Percentiles rank a stretch among this genome's conserved stretches.
Evolutionary conservation across 1,140 invertebrate species (phyloP).

Genomic region (Dinoponera quadriceps): DNA sequence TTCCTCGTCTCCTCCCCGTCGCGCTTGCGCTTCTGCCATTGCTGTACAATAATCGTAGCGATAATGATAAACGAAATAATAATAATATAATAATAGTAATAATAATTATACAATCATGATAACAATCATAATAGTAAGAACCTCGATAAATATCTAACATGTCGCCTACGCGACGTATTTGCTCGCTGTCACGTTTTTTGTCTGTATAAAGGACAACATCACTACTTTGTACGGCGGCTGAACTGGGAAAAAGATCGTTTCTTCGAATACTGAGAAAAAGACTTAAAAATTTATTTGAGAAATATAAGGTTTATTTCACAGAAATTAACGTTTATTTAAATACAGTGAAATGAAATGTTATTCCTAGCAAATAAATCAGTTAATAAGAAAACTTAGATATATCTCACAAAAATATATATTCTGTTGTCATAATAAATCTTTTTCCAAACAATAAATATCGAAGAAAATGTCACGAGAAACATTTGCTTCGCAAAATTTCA

Average conservation of each 20-base stretch:
- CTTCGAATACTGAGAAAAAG: too few species aligned
- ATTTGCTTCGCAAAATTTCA: too few species aligned
- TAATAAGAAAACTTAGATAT: too few species aligned
- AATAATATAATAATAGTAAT: slow-evolving; percentile 63
- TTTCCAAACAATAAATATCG: too few species aligned
- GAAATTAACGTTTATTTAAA: too few species aligned
- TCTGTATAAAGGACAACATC: slow-evolving; percentile 67
- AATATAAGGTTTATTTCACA: too few species aligned
- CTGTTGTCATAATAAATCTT: too few species aligned
- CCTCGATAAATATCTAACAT: slow-evolving; percentile 62
- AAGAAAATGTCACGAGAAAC: too few species aligned
- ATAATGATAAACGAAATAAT: slow-evolving; percentile 55
- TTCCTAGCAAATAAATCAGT: too few species aligned
- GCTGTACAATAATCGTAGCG: slow-evolving; percentile 52
- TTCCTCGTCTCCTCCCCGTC: slow-evolving; percentile 37
- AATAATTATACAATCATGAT: slow-evolving; percentile 59
- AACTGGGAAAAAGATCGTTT: slow-evolving; percentile 51
- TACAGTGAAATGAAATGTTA: too few species aligned
- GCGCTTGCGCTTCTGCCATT: slow-evolving; percentile 57
- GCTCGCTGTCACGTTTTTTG: slow-evolving; percentile 13
- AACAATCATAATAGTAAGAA: slow-evolving; percentile 61
- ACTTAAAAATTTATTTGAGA: too few species aligned
- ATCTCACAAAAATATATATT: too few species aligned
- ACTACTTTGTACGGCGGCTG: slow-evolving; percentile 60
- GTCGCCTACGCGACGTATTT: slow-evolving; percentile 17